Evolutionary conservation across 2,888 invertebrate species (phyloP), one percentile per base, ranked within the genome.

Genomic region (Corythucha ciliata): DNA sequence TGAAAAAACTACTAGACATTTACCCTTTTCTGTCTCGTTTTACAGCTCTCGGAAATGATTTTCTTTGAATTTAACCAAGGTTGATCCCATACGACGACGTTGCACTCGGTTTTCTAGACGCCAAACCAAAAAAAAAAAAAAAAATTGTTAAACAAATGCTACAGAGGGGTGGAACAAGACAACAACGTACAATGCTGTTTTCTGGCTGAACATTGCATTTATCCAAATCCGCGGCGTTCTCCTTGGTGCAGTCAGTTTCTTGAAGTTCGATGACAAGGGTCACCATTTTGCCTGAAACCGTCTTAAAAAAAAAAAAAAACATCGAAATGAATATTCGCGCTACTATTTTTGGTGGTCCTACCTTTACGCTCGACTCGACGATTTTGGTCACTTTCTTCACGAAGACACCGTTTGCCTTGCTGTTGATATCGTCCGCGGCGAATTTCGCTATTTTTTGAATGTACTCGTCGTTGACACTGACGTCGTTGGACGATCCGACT

Each of bases 391-490:
- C 33, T 36, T 54, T 53, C 21, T 48, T 44, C 24, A 41, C 27
- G 42, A 48, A 51, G 1, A 52, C 22, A 16, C 53, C 53, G 49
- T 58, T 57, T 5, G 51, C 39, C 42, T 44, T 45, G 3, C 32
- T 37, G 18, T 52, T 53, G 16, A 24, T 61, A 14, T 48, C 36
- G 39, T 33, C 46, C n/a, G 33, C 12, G 5, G 65, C 54, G 21
- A 57, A 41, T 14, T 59, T 55, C 4, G 60, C 60, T 26, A 63
- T 56, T 25, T 56, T 52, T 39, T 58, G 41, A 20, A 66, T 41
- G 22, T 49, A 49, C 18, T 29, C 41, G 5, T 33, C 22, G 20
- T 46, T 46, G 16, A 46, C 14, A 14, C 21, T 25, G 1, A 34
- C 45, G 20, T 45, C 37, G 10, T 22, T 27, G 36, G 32, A 18